Evolutionary conservation across 2,888 invertebrate species (phyloP), one percentile per base, ranked within the genome.

Genomic region (Torymus aiolomorphi): DNA sequence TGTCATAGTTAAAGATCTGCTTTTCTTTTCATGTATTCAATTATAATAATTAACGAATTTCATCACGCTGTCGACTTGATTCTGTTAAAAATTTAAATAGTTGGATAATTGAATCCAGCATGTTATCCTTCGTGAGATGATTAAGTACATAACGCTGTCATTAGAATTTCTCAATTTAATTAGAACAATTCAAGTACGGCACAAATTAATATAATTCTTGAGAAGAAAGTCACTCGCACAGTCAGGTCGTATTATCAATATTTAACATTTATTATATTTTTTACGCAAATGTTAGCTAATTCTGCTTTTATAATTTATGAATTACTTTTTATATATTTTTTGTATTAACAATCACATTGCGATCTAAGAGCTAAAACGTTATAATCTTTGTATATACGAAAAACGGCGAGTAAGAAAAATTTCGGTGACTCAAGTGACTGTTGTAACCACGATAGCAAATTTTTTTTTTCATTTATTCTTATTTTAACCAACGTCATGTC

Each of bases 321-420:
- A 18, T 72, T 52, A 52, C 24, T 54, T 13, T 24, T 16, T 72
- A 12, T 62, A 54, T n/a, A n/a, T n/a, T n/a, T 16, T 52, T 24
- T 72, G 12, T 72, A 62, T 56, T 61, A 78, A 74, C 59, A 73
- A 61, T 82, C 76, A 78, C 62, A 76, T 81, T 72, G 80, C 73
- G 54, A 81, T 57, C 78, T 82, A 82, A 80, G 49, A 79, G 10
- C 16, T 72, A 72, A 49, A 72, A 72, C 62, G 24, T 62, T 13
- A 12, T 42, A 42, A 42, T 42, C 42, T 42, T 42, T 42, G 42
- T 42, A 8, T 72, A 52, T 80, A 80, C 49, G 72, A 78, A 78
- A 80, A 78, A 82, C 79, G 81, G 81, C 70, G 77, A 76, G 81
- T 82, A 80, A 76, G 79, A 78, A 82, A 82, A 82, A 74, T 69